Evolutionary conservation across 1,140 invertebrate species (phyloP).

Genomic region (Thaumatotibia leucotreta): DNA sequence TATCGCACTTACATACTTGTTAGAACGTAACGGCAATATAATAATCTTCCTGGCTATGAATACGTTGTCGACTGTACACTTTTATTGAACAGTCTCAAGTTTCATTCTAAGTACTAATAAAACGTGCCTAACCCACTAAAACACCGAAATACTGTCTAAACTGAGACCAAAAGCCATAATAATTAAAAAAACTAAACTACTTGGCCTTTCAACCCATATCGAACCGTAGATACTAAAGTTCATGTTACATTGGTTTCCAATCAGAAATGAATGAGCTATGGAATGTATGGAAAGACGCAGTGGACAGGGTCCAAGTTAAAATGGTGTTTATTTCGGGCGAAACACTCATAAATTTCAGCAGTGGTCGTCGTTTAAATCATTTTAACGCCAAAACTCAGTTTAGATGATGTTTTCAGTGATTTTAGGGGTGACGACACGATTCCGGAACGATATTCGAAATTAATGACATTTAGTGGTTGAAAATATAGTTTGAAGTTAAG

Average conservation of each 20-base stretch:
- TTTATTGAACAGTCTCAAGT: too few species aligned
- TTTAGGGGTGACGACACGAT: slow-evolving; percentile 26
- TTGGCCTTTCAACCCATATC: not conserved
- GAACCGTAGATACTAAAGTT: not conserved
- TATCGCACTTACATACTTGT: too few species aligned
- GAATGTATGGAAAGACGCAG: not conserved
- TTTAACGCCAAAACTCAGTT: slow-evolving; percentile 59
- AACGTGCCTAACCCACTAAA: too few species aligned
- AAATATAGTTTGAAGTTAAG: too few species aligned
- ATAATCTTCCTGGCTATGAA: too few species aligned
- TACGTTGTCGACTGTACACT: too few species aligned
- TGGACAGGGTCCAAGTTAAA: slow-evolving; percentile 25
- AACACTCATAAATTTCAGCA: slow-evolving; percentile 48
- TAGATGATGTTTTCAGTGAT: slow-evolving; percentile 26
- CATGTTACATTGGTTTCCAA: not conserved
- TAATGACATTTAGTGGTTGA: too few species aligned
- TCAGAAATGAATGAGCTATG: not conserved
- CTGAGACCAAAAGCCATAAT: not conserved
- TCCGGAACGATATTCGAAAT: slow-evolving; percentile 17
- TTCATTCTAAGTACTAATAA: too few species aligned
- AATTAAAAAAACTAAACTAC: not conserved
- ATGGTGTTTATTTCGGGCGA: slow-evolving; percentile 41
- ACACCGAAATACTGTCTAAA: not conserved
- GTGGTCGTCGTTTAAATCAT: slow-evolving; percentile 51
- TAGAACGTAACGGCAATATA: too few species aligned